Base-by-base conservation (phyloP, 2,888 invertebrate species). In the Neocrepidodera transversa region DNA sequence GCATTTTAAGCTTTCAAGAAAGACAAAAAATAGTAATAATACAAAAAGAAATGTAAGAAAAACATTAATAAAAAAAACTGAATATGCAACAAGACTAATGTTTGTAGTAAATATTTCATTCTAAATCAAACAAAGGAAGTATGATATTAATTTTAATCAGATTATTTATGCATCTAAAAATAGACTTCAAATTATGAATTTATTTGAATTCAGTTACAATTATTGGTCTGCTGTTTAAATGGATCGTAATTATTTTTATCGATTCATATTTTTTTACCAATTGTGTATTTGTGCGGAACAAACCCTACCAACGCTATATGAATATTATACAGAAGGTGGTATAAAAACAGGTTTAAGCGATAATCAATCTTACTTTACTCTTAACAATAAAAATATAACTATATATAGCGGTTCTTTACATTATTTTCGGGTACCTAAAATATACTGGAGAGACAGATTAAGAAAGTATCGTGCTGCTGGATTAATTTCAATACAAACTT, bases 401-500 rank as follows among this genome's bases (percentile, higher is more conserved):
- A 72, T 82, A 16, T 75, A 78, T 60, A 78, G 79, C 50, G 86
- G 85, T n/a, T 81, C 84, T 82, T 83, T 95, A 72, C 94, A 95
- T 75, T 95, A 94, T 79, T 95, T 93, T 76, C 85, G 94, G 2
- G 83, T 91, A 1, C 91, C 91, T 2, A 85, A 85, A 26, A 83
- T 82, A 16, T 89, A 89, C 72, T 95, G 95, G 95, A 82, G 87
- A 42, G 89, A 92, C 60, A 85, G 93, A 54, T 79, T 95, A 61
- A 81, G 84, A 50, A 91, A 91, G 74, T 80, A 92, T 69, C 84
- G 88, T 72, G 90, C 91, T 1, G 91, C 91, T 57, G 97, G 97
- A 1, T 82, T 95, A 7, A 94, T 95, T 79, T 86, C 92, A 1
- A 87, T 95, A 0, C 87, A 92, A 64, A 93, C 92, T 1, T 75